Evolutionary conservation across 1,140 invertebrate genomes (phyloP), one percentile per base, ranked within the genome.

Genomic region (Orius insidiosus): DNA sequence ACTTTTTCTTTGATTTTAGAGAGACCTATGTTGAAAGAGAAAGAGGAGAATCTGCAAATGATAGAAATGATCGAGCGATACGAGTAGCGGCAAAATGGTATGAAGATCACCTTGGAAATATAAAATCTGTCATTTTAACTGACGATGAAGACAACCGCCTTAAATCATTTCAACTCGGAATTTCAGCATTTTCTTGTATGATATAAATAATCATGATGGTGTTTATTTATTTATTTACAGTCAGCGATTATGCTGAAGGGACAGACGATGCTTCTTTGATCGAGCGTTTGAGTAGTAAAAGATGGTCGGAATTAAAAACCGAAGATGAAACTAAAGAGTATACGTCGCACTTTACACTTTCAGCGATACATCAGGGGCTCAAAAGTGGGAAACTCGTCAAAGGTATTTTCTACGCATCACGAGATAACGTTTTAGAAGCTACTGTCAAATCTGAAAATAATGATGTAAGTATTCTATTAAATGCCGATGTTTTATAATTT

Each of bases 381-480:
- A 81, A 83, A 59, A 70, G 66, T 54, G 85, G 85, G 10, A 75
- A 72, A 56, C 65, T 85, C 19, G 56, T 80, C 16, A 88, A 96
- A 63, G 93, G 92, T 9, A 73, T 76, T 1, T 92, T 89, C 62
- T 69, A 75, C 46, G 79, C 81, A 3, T 86, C 82, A 2, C 68
- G 83, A 49, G 87, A 94, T 56, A 98, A 98, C 65, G 97, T 87
- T 60, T 66, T 95, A 1, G 93, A 98, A 68, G 94, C 86, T n/a
- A 80, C 67, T 55, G 85, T 94, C 7, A 80, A 74, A 60, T 74
- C 92, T 1, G 82, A 83, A 56, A 78, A 85, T 37, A 43, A 5
- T 30, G 41, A 43, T 30, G 41, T 24, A 24, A 24, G n/a, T n/a
- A n/a, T n/a, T n/a, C n/a, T n/a, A n/a, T n/a, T n/a, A 37, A 15